phyloP scores from a whole-genome alignment of 1,140 invertebrate genomes.

The Plodia interpunctella region DNA sequence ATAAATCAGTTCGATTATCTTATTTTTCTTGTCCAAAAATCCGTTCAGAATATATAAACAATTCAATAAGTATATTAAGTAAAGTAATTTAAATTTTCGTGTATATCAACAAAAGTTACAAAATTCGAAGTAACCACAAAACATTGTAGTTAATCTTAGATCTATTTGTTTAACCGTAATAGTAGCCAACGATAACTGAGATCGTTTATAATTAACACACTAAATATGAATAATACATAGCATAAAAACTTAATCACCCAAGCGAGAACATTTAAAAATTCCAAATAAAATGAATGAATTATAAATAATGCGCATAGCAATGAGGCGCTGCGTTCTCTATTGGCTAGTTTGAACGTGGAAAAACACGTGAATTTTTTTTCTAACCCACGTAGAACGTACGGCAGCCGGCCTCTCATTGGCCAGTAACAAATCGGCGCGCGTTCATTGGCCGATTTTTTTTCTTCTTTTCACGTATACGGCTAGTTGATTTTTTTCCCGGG shows the following conservation, averaged over 20 bases:
- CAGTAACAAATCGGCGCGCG: slow-evolving; percentile 27
- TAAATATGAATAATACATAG: not conserved
- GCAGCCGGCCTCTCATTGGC: slow-evolving; percentile 43
- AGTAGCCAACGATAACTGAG: no score
- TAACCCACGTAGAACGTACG: slow-evolving; percentile 64
- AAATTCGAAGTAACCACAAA: no score
- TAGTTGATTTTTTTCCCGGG: slow-evolving; percentile 57
- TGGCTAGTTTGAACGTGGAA: slow-evolving; percentile 61
- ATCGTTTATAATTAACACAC: not conserved
- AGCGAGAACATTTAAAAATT: slow-evolving; percentile 28
- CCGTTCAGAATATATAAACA: no score
- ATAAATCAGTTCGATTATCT: no score
- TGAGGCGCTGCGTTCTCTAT: slow-evolving; percentile 37
- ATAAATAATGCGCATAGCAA: slow-evolving; percentile 57
- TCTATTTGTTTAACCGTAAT: no score
- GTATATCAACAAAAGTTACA: no score
- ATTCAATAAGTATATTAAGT: no score
- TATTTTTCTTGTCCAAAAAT: no score
- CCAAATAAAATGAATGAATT: slow-evolving; percentile 42
- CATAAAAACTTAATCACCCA: not conserved
- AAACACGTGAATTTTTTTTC: slow-evolving; percentile 72
- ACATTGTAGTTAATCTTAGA: no score
- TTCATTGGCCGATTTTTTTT: slow-evolving; percentile 70
- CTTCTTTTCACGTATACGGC: slow-evolving; percentile 69
- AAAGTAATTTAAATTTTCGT: no score